Percentiles rank a stretch among this genome's conserved stretches.
Conservation (phyloP, 2,113 vertebrate genomes). For the Hippocampus barbouri region DNA sequence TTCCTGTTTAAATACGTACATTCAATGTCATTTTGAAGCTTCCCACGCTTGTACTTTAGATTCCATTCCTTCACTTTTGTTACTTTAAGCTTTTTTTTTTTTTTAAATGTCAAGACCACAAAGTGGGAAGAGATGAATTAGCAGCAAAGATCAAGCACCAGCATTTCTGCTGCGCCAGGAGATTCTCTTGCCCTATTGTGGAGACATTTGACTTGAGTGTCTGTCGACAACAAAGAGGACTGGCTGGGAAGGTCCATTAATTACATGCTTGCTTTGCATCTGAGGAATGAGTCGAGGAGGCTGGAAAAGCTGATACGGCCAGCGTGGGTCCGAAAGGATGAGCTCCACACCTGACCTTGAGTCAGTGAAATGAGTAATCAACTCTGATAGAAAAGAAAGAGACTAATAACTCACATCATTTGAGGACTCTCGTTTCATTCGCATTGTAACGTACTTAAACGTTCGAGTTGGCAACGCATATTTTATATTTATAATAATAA, state of each 20-base stretch:
- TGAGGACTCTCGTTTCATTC: background rate
- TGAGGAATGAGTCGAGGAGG: conserved; percentile 60
- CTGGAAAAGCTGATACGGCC: conserved; percentile 57
- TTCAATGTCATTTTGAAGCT: background rate
- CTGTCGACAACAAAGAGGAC: conserved; percentile 71
- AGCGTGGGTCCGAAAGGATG: conserved; percentile 53
- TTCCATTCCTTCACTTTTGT: conserved; percentile 42
- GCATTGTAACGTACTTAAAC: background rate
- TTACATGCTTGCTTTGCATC: conserved; percentile 73
- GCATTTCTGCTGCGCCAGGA: conserved; percentile 67
- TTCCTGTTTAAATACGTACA: background rate
- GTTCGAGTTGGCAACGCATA: background rate
- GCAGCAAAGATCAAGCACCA: conserved; percentile 57
- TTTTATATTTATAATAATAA: background rate
- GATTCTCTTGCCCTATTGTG: conserved; percentile 61
- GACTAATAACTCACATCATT: background rate
- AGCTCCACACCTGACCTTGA: conserved; percentile 68
- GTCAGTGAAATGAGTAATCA: conserved; percentile 62
- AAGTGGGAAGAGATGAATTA: conserved; percentile 36
- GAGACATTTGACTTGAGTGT: conserved; percentile 72
- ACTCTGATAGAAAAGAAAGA: conserved; percentile 10
- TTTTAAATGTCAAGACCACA: conserved; percentile 28
- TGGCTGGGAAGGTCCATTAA: conserved; percentile 69
- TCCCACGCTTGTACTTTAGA: background rate
- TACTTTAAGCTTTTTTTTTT: conserved; percentile 21